Base-by-base conservation (phyloP, 2,888 invertebrate species). In the Meganola albula region DNA sequence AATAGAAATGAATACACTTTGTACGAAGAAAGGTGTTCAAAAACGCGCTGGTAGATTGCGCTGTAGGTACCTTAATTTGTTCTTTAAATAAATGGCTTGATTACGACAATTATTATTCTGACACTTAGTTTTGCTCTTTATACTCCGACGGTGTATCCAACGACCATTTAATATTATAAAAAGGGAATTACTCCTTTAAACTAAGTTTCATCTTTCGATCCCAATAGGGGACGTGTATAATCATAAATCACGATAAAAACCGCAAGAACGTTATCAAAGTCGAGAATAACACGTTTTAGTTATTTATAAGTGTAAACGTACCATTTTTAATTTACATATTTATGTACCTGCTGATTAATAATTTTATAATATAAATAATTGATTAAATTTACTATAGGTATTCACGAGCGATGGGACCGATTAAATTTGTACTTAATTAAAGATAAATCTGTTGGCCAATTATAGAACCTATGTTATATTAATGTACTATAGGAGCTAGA, bases 401-500 rank as follows among this genome's bases (percentile, higher is more conserved):
- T 48, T 50, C 58, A 56, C 57, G 52, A 55, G 53, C 55, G 54
- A 56, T 58, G 64, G 65, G 66, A 66, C 64, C 66, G 31, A 28
- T 25, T 11, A 33, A 53, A 53, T 32, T 48, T 34, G 34, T 59
- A 61, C 58, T 53, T 62, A 58, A 55, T 53, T 53, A 54, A 49
- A 37, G 43, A 39, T 56, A 46, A n/a, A 56, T 55, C 48, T 57
- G 59, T 63, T 69, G 69, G 69, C 73, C 70, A 70, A 71, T 69
- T 53, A 59, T 49, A 69, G 63, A 70, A 73, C 67, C 58, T 71
- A 72, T 67, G 50, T 66, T 69, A 71, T 46, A 54, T 70, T 70
- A 70, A 63, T 45, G 62, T 55, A 54, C 70, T 73, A 74, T 71
- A 76, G 72, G 71, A 77, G 65, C 73, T 78, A 78, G 60, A 74